Evolutionary conservation across 1,140 invertebrate species (phyloP).

Genomic region (Drosophila watanabei): DNA sequence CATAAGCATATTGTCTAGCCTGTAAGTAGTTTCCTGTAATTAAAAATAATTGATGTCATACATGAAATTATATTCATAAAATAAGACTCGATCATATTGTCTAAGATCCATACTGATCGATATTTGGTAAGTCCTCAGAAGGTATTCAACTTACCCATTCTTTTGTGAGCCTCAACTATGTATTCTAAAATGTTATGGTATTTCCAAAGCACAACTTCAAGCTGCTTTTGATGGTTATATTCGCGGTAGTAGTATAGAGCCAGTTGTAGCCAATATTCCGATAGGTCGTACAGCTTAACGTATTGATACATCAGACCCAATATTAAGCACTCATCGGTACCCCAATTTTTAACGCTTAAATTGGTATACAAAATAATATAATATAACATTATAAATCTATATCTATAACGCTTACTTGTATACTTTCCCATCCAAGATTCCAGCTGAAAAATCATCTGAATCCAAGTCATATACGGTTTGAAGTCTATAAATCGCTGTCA

Average conservation of each 20-base stretch:
- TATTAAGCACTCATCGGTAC: constrained; percentile 18
- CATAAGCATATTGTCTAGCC: constrained; percentile 1
- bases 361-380: not conserved
- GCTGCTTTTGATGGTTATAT: not conserved
- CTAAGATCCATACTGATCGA: too few species aligned
- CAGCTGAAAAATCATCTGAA: constrained; percentile 3
- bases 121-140: too few species aligned
- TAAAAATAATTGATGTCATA: not conserved
- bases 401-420: constrained; percentile 2
- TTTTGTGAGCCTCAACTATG: constrained; percentile 23
- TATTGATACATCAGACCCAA: constrained; percentile 20
- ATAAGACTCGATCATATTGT: too few species aligned
- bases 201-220: constrained; percentile 10
- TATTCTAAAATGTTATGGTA: constrained; percentile 19
- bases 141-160: constrained; percentile 4
- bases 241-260: constrained; percentile 6
- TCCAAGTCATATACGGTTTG: constrained; percentile 24
- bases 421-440: constrained; percentile 3
- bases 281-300: not conserved
- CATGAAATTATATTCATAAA: too few species aligned
- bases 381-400: not conserved
- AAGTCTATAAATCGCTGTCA: constrained; percentile 16
- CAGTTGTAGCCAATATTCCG: constrained; percentile 25
- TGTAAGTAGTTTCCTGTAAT: constrained; percentile 8
- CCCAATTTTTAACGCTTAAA: constrained; percentile 7